Base-by-base conservation (phyloP, 2,888 invertebrate genomes). In the Lasius platythorax region DNA sequence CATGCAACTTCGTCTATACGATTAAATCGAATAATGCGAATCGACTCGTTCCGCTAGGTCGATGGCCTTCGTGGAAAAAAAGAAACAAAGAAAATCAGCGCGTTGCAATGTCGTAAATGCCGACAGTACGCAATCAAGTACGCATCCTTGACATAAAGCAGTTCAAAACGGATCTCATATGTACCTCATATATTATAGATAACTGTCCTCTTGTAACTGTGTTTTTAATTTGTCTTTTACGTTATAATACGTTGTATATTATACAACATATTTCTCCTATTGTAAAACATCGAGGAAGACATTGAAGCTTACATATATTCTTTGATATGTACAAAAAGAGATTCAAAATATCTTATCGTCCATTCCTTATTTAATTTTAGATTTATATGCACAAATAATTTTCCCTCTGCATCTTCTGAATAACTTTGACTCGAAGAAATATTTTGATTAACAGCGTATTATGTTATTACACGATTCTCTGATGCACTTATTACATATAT, bases 31-130 rank as follows among this genome's bases (percentile, higher is more conserved):
- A 90, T 89, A 89, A 88, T 86, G 88, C 87, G 84, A 87, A 91
- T 90, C 83, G 86, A 85, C 83, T 78, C 87, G 89, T 93, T 92
- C 92, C 92, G 91, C 82, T 85, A 82, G 82, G 83, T 85, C 87
- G 86, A 78, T 73, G 86, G 87, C 91, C 91, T 91, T 90, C 89
- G 70, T 46, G 37, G 15, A 58, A 68, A 68, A 85, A 68, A 73
- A 67, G 40, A 82, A 82, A 67, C 33, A 82, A 63, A 75, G 73
- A 86, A 86, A 85, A 87, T 84, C 78, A 70, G 40, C 74, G 68
- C 68, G 28, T 58, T 68, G 50, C 46, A 79, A 46, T 78, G 18
- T 66, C 70, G n/a, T 78, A 89, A 87, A 82, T 61, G 79, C 82
- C 18, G 64, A 79, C 64, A 33, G 33, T 37, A 37, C 4, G 37